phyloP scores from a whole-genome alignment of 2,113 vertebrate genomes.

The Madoqua kirkii region DNA sequence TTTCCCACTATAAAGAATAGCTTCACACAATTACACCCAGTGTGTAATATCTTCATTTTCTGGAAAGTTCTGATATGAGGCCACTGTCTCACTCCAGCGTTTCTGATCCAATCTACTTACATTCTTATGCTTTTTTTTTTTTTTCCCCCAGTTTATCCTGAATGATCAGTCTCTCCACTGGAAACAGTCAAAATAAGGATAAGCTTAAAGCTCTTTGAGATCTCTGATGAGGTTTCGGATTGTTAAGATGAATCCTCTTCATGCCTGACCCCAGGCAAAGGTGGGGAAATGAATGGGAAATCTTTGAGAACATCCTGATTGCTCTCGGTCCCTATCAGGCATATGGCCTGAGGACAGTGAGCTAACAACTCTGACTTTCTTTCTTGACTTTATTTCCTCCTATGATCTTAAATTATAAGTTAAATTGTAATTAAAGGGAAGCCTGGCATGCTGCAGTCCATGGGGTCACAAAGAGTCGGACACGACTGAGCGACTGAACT shows the following conservation, averaged over 20 bases:
- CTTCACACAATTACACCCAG: not conserved
- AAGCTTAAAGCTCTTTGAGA: not conserved
- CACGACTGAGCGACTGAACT: not conserved
- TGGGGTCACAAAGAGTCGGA: fast-evolving
- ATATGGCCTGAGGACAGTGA: not conserved
- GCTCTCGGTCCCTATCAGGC: not conserved
- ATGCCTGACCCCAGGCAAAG: not conserved
- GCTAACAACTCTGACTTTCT: not conserved
- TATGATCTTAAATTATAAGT: not conserved
- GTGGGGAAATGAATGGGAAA: not conserved
- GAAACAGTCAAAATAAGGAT: not conserved
- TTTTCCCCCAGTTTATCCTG: not conserved
- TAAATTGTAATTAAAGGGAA: not conserved
- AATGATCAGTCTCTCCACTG: not conserved
- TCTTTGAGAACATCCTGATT: not conserved
- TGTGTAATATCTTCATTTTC: not conserved
- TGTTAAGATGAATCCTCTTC: not conserved
- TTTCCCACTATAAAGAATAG: not conserved
- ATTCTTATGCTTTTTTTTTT: not conserved
- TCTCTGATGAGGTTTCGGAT: not conserved
- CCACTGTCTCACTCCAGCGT: not conserved
- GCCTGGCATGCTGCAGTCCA: not conserved
- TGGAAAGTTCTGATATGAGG: not conserved
- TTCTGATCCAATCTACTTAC: not conserved
- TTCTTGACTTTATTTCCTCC: not conserved